Evolutionary conservation across 2,797 vertebrate species (phyloP), one percentile per base, ranked within the genome.

Genomic region (Picus viridis): DNA sequence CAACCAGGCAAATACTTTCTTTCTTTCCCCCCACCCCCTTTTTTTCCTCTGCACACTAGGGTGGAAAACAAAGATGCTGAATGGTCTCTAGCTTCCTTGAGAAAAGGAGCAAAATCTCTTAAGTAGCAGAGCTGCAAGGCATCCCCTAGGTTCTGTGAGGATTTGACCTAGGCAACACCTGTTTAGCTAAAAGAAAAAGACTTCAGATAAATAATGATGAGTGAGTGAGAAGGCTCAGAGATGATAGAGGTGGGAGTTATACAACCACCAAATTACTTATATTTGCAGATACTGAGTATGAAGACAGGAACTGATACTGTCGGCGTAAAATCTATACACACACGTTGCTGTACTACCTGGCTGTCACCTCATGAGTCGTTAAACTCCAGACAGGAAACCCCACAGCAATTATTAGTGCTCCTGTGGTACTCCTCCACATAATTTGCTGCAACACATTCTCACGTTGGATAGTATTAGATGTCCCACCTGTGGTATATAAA

Each of bases 361-460:
- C 45, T 91, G 57, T 81, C 56, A 54, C 56, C 27, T 79, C 32
- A 3, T 82, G 26, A 6, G 2, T 74, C 64, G 74, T 83, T 88
- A 34, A 83, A 61, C 29, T 89, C 47, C 62, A 92, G 13, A 92
- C 89, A 51, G 88, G 88, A 90, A 95, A 92, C 75, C 45, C 53
- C 59, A 16, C 7, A 62, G 58, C 86, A 71, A 32, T 90, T 91
- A 58, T 32, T 85, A 62, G 67, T 92, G 68, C 76, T 91, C 61
- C 67, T 39, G 47, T 24, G 36, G 83, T 92, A 79, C 61, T 73
- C 6, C 2, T 57, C 26, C 68, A 32, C 0, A 0, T 74, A 61
- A 49, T 73, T 86, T 80, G 74, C 45, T 39, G 2, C 47, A 63
- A n/a, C 14, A 13, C 12, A 3, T 51, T 83, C 56, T 71, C 73